Evolutionary conservation across 2,888 invertebrate genomes (phyloP).

Genomic region (Glaucopsyche alexis): DNA sequence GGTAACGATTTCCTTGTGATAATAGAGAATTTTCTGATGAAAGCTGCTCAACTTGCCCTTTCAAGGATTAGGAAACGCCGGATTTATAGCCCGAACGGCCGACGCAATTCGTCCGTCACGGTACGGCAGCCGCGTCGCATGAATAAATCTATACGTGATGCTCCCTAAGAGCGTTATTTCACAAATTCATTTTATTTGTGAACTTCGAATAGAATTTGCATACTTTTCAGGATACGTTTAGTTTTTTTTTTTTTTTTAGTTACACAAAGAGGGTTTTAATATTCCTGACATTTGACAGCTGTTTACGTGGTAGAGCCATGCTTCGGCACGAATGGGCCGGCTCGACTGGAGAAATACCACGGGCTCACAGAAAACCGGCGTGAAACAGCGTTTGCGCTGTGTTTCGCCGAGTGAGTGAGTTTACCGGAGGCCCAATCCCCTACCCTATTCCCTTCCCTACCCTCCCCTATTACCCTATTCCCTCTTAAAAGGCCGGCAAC

Average conservation of each 20-base stretch:
- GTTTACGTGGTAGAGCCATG: too few species aligned
- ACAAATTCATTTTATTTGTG: constrained; percentile 41
- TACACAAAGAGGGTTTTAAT: too few species aligned
- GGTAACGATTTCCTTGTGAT: constrained; percentile 78
- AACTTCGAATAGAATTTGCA: constrained; percentile 35
- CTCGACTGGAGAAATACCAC: too few species aligned
- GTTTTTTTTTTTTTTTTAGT: not conserved
- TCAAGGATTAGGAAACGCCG: constrained; percentile 68
- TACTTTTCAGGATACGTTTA: constrained; percentile 5
- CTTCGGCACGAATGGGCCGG: too few species aligned
- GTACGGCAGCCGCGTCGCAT: constrained; percentile 59
- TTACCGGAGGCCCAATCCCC: too few species aligned
- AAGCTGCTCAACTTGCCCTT: constrained; percentile 71
- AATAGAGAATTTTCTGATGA: constrained; percentile 77
- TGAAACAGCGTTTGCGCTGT: too few species aligned
- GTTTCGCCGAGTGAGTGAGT: too few species aligned
- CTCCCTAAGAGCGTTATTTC: constrained; percentile 49
- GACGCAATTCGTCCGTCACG: constrained; percentile 64
- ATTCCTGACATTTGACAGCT: too few species aligned
- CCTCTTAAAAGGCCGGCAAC: too few species aligned
- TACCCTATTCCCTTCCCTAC: too few species aligned
- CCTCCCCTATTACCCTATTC: too few species aligned
- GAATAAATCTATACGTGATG: constrained; percentile 54
- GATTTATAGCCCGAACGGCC: constrained; percentile 67
- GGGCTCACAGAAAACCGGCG: too few species aligned